Percentiles rank a stretch among this genome's conserved stretches.
phyloP scores from a whole-genome alignment of 2,113 vertebrate species.

The Dissostichus mawsoni region DNA sequence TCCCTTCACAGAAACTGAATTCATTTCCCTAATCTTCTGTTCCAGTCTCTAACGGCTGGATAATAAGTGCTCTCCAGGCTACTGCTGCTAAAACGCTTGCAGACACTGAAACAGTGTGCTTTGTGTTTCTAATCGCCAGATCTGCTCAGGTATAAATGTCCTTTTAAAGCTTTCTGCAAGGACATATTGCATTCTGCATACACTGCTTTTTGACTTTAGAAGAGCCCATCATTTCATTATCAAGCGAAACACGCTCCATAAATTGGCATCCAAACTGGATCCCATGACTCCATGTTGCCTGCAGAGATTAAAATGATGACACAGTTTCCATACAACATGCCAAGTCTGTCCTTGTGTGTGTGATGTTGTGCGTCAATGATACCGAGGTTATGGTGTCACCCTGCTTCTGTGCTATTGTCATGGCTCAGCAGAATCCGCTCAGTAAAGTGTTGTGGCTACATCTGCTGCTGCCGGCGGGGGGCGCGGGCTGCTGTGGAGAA shows the following conservation, averaged over 20 bases:
- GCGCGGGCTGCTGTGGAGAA: slow-evolving; percentile 45
- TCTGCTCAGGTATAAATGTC: slow-evolving; percentile 1
- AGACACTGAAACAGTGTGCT: slow-evolving; percentile 29
- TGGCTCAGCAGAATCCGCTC: slow-evolving; percentile 66
- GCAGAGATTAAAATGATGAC: slow-evolving; percentile 44
- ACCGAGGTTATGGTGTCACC: slow-evolving; percentile 58
- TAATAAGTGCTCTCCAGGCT: slow-evolving; percentile 40
- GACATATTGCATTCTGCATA: background rate
- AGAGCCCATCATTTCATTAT: background rate
- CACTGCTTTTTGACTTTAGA: background rate
- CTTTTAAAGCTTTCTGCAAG: slow-evolving; percentile 12
- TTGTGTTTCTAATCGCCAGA: slow-evolving; percentile 21
- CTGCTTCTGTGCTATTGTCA: slow-evolving; percentile 47
- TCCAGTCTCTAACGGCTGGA: slow-evolving; percentile 29
- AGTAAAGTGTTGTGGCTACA: slow-evolving; percentile 67
- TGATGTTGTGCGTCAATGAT: slow-evolving; percentile 34
- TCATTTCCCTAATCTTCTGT: slow-evolving; percentile 32
- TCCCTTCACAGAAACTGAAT: slow-evolving; percentile 12
- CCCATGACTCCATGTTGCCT: slow-evolving; percentile 17
- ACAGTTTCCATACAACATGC: slow-evolving; percentile 41
- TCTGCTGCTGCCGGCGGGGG: slow-evolving; percentile 72
- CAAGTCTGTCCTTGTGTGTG: slow-evolving; percentile 39
- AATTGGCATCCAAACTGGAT: slow-evolving; percentile 3
- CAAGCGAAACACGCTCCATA: background rate
- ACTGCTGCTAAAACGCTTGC: slow-evolving; percentile 34